These are phyloP conservation scores for Acrocera orbiculus DNA, from an alignment of 2,888 invertebrate genomes.

Conservation along the genomic window DNA sequence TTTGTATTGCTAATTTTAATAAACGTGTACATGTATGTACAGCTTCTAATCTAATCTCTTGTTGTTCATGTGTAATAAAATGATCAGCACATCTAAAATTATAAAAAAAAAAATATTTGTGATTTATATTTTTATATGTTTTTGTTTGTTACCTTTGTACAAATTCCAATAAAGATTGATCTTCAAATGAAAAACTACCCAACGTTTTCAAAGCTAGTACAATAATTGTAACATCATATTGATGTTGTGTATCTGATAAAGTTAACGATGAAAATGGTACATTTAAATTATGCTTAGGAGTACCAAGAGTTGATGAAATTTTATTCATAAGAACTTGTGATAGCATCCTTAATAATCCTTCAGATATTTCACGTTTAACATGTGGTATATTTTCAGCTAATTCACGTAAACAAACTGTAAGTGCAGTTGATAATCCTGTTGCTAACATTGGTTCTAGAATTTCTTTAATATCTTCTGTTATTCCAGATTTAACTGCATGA, in stretches of 20 bases:
- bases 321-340: slow-evolving; percentile 82
- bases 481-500: slow-evolving; percentile 64
- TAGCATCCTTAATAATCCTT: slow-evolving; percentile 79
- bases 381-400: slow-evolving; percentile 74
- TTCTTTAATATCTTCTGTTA: slow-evolving; percentile 60
- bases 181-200: slow-evolving; percentile 81
- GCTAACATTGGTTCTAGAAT: slow-evolving; percentile 83
- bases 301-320: slow-evolving; percentile 53
- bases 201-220: slow-evolving; percentile 85
- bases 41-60: slow-evolving; percentile 82
- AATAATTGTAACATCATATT: slow-evolving; percentile 59
- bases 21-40: slow-evolving; percentile 86
- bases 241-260: slow-evolving; percentile 23
- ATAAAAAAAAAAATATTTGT: neutral
- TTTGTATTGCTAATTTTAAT: slow-evolving; percentile 61
- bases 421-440: slow-evolving; percentile 73
- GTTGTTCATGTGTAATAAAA: slow-evolving; percentile 77
- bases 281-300: slow-evolving; percentile 40
- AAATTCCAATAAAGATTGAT: slow-evolving; percentile 79
- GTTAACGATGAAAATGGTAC: slow-evolving; percentile 27
- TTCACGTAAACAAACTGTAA: slow-evolving; percentile 82
- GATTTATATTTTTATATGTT: neutral
- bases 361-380: slow-evolving; percentile 77
- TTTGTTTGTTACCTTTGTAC: slow-evolving; percentile 39
- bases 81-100: slow-evolving; percentile 72